Evolutionary conservation across 2,888 invertebrate genomes (phyloP).

Genomic region (Lymantria monacha): DNA sequence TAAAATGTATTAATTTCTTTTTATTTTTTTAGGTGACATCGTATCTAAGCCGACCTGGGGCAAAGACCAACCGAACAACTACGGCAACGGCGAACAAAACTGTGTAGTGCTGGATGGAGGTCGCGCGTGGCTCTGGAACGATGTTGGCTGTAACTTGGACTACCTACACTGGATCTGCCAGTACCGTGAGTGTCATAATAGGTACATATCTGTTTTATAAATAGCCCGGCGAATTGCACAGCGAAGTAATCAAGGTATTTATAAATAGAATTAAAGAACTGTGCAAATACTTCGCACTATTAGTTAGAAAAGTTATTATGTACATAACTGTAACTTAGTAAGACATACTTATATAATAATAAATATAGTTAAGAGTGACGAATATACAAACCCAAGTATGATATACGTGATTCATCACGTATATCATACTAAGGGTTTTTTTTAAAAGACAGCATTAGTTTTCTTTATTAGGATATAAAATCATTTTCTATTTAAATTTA

Average conservation of each 20-base stretch:
- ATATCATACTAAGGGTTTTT: too few relatives aligned
- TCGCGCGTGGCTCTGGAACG: conserved; percentile 95
- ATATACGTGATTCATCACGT: too few relatives aligned
- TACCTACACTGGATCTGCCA: conserved; percentile 97
- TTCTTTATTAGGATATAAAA: too few relatives aligned
- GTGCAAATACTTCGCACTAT: too few relatives aligned
- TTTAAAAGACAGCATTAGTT: too few relatives aligned
- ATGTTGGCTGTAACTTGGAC: conserved; percentile 96
- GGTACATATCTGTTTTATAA: conserved; percentile 74
- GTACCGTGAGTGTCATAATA: conserved; percentile 87
- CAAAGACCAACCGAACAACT: conserved; percentile 96
- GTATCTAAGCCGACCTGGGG: conserved; percentile 94
- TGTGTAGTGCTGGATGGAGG: conserved; percentile 97
- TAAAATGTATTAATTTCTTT: too few relatives aligned
- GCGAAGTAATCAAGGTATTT: conserved; percentile 24
- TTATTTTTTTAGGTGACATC: conserved; percentile 86
- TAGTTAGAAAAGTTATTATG: too few relatives aligned
- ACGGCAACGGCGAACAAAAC: conserved; percentile 94
- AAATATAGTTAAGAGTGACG: too few relatives aligned
- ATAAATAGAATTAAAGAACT: not conserved
- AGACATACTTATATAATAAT: too few relatives aligned
- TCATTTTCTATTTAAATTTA: too few relatives aligned
- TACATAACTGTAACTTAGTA: too few relatives aligned
- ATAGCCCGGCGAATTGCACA: conserved; percentile 40
- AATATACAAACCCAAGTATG: too few relatives aligned